These are phyloP conservation scores for Epinephelus coioides DNA, from an alignment of 2,797 vertebrate species.

Conservation along the genomic window DNA sequence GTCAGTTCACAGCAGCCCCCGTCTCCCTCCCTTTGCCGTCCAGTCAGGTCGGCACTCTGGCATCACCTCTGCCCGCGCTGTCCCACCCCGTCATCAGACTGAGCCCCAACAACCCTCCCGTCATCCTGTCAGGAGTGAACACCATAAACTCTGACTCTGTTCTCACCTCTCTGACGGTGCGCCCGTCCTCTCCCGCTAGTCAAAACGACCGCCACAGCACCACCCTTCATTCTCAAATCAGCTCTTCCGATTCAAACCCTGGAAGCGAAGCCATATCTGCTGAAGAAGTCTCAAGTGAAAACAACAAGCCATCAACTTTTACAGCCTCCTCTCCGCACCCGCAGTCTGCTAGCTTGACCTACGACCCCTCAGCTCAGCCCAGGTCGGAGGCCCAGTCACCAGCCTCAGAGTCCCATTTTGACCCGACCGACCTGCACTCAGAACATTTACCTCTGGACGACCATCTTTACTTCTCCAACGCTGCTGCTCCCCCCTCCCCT, in stretches of 20 bases:
- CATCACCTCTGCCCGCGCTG: constrained; percentile 63
- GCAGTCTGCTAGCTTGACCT: constrained; percentile 48
- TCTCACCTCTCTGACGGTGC: constrained; percentile 49
- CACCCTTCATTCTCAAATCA: constrained; percentile 54
- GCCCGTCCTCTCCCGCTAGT: constrained; percentile 43
- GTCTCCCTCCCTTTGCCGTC: constrained; percentile 72
- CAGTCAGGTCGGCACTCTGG: constrained; percentile 61
- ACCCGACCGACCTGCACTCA: constrained; percentile 62
- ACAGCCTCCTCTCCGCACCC: constrained; percentile 57
- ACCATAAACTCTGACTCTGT: constrained; percentile 45
- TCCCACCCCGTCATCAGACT: constrained; percentile 75
- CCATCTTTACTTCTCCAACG: constrained; percentile 80
- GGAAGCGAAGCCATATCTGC: constrained; percentile 82
- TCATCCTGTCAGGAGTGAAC: constrained; percentile 75
- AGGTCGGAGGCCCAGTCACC: constrained; percentile 57
- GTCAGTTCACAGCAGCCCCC: constrained; percentile 72
- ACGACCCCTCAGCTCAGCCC: constrained; percentile 56
- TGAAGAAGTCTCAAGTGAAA: constrained; percentile 77
- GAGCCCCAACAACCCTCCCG: constrained; percentile 66
- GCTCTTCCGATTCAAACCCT: constrained; percentile 72
- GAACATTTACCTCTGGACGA: constrained; percentile 80
- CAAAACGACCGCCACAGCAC: constrained; percentile 47
- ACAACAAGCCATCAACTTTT: constrained; percentile 75
- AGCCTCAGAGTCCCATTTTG: constrained; percentile 61
- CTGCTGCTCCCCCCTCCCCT: constrained; percentile 74